Evolutionary conservation across 2,113 vertebrate genomes (phyloP).

Genomic region (Platysteira castanea): DNA sequence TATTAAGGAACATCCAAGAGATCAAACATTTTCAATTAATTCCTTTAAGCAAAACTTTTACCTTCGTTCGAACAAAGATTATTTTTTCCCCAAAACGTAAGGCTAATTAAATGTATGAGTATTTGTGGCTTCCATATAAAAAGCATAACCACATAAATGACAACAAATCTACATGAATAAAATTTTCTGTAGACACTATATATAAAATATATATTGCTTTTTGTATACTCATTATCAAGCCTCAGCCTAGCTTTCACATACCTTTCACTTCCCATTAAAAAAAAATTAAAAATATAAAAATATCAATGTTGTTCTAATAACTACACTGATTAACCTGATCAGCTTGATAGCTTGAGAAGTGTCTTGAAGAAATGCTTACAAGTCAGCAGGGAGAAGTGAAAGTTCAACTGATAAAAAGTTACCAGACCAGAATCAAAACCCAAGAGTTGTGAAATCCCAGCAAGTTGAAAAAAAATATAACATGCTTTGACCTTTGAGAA

Average conservation of each 20-base stretch:
- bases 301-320: background rate
- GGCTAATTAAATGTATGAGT: background rate
- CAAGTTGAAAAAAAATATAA: background rate
- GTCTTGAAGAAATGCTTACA: background rate
- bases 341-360: background rate
- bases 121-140: background rate
- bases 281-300: background rate
- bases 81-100: background rate
- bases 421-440: background rate
- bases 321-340: background rate
- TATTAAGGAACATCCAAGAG: background rate
- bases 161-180: background rate
- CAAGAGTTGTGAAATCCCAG: background rate
- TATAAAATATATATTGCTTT: background rate
- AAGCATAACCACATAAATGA: background rate
- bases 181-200: background rate
- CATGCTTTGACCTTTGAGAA: background rate
- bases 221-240: background rate
- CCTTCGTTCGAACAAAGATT: background rate
- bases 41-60: background rate
- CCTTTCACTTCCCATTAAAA: background rate
- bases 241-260: background rate
- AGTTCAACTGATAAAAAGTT: conserved; percentile 51
- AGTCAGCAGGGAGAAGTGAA: background rate
- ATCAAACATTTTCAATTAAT: background rate